Conservation (phyloP, 2,888 invertebrate genomes). For the Bibio marci region DNA sequence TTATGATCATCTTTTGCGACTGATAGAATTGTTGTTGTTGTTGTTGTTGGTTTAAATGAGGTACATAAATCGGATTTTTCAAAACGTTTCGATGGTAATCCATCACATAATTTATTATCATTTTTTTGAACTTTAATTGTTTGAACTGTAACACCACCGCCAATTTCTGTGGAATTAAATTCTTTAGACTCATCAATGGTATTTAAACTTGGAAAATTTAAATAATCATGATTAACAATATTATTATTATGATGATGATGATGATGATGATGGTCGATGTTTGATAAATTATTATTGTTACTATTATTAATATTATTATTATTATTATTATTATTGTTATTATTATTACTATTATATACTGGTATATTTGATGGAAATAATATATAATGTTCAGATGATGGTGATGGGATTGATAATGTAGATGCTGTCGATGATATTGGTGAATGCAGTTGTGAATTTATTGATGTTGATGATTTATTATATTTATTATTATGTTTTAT, state of each 20-base stretch:
- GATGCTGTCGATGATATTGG: not conserved
- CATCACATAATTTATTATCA: conserved; percentile 22
- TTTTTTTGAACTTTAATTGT: conserved; percentile 23
- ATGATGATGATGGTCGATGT: not conserved
- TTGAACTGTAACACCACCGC: conserved; percentile 20
- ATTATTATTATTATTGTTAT: too few relatives aligned
- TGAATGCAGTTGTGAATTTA: not conserved
- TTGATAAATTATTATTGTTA: too few relatives aligned
- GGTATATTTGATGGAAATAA: conserved; percentile 30
- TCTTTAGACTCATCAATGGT: conserved; percentile 28
- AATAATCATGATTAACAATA: not conserved
- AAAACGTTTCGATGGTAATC: too few relatives aligned
- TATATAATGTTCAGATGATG: conserved; percentile 23
- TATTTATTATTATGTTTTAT: not conserved
- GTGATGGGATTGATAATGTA: not conserved
- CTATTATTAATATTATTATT: too few relatives aligned
- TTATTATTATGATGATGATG: too few relatives aligned
- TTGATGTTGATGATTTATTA: not conserved
- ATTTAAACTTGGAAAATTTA: conserved; percentile 21
- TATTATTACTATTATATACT: conserved; percentile 15
- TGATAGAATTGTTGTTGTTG: not conserved
- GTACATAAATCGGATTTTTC: not conserved
- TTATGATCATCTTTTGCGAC: not conserved
- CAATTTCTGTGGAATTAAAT: conserved; percentile 6
- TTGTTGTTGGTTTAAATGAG: conserved; percentile 2